Percentiles rank a stretch among this genome's conserved stretches.
Evolutionary conservation across 2,113 vertebrate genomes (phyloP).

Genomic region (Myrmecobius fasciatus): DNA sequence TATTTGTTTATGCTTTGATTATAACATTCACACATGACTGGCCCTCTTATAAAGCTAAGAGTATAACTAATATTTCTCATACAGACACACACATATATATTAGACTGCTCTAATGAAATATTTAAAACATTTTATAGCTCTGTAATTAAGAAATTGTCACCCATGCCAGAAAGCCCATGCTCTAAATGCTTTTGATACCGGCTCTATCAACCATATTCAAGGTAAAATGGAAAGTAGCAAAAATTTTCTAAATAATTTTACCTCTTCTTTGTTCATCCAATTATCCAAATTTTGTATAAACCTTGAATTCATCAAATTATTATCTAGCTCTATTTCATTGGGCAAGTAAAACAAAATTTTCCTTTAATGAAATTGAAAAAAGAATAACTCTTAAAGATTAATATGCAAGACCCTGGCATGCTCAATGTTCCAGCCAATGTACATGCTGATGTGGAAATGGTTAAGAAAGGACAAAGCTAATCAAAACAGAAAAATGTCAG

Average conservation of each 20-base stretch:
- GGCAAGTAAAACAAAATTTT: neutral
- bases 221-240: neutral
- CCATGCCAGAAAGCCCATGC: neutral
- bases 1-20: neutral
- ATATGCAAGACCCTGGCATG: neutral
- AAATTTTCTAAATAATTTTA: neutral
- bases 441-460: constrained; percentile 55
- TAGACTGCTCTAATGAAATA: neutral
- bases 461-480: constrained; percentile 38
- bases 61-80: neutral
- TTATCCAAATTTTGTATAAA: too few relatives aligned
- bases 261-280: neutral
- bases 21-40: neutral
- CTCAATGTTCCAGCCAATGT: constrained; percentile 6
- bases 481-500: constrained; percentile 30
- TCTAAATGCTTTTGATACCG: neutral
- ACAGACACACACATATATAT: too few relatives aligned
- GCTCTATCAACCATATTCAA: neutral
- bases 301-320: neutral
- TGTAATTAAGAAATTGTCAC: neutral
- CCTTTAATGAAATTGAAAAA: neutral
- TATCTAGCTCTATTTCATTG: neutral
- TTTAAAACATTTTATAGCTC: neutral
- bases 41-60: neutral
- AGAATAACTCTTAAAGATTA: neutral